Evolutionary conservation across 2,888 invertebrate species (phyloP).

Genomic region (Nomada flava): DNA sequence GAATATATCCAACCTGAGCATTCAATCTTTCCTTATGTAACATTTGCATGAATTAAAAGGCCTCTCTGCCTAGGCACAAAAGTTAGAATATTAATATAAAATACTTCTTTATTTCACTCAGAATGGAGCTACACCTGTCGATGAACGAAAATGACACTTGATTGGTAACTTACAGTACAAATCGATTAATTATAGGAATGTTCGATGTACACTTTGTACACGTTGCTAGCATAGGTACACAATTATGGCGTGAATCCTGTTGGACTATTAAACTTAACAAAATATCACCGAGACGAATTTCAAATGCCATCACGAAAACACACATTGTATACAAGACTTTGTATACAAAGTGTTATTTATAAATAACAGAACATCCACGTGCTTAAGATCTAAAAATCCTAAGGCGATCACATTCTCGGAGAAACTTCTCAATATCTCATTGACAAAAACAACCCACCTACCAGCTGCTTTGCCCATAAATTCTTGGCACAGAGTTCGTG

Average conservation of each 20-base stretch:
- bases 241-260: conserved; percentile 38
- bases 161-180: conserved; percentile 31
- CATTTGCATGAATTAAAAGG: not conserved
- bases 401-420: not conserved
- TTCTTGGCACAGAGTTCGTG: conserved; percentile 53
- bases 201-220: conserved; percentile 12
- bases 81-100: not conserved
- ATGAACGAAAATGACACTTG: not conserved
- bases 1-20: conserved; percentile 21
- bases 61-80: not conserved
- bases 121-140: not conserved
- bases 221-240: conserved; percentile 10
- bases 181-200: conserved; percentile 26
- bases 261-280: not conserved
- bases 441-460: conserved; percentile 34
- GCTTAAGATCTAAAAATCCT: not conserved
- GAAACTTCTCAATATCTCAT: conserved; percentile 1
- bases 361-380: not conserved
- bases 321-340: not conserved
- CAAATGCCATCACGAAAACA: not conserved
- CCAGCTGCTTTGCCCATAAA: conserved; percentile 33
- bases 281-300: not conserved
- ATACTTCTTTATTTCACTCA: conserved; percentile 20
- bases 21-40: conserved; percentile 38
- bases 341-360: too few species aligned